Conservation (phyloP, 2,113 vertebrate genomes). For the Pongo pygmaeus region DNA sequence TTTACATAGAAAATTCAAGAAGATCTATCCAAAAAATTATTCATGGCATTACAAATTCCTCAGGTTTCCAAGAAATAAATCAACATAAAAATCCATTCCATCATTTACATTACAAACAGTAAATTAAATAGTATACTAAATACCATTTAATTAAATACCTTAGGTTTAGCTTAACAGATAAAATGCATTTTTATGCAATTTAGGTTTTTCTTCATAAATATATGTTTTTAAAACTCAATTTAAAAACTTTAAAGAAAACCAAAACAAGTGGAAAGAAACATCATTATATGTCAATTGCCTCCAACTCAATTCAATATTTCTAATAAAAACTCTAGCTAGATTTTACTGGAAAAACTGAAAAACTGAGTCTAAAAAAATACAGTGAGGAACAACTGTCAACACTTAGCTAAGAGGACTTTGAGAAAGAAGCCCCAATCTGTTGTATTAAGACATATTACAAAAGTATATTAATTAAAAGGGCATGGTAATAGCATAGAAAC, state of each 20-base stretch:
- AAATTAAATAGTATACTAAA: neutral
- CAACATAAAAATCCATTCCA: neutral
- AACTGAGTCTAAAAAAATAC: neutral
- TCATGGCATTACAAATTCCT: neutral
- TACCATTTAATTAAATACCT: neutral
- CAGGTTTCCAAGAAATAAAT: neutral
- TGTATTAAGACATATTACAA: neutral
- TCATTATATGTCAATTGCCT: neutral
- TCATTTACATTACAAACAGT: neutral
- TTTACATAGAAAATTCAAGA: neutral
- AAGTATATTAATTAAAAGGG: neutral
- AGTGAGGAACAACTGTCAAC: neutral
- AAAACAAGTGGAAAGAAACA: neutral
- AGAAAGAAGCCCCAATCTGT: neutral
- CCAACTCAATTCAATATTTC: neutral
- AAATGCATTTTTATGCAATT: neutral
- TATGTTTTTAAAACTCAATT: neutral
- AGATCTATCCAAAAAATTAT: neutral
- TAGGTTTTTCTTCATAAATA: too few relatives aligned
- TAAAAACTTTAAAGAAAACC: neutral
- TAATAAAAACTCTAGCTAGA: neutral
- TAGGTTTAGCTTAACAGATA: neutral
- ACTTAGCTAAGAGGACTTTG: neutral
- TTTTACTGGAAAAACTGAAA: neutral
- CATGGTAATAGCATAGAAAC: neutral